A percentile compares a stretch with the other conserved stretches of the same genome.
These are phyloP conservation scores for Corydoras maculifer DNA, from an alignment of 2,113 vertebrate genomes.

Conservation along the genomic window DNA sequence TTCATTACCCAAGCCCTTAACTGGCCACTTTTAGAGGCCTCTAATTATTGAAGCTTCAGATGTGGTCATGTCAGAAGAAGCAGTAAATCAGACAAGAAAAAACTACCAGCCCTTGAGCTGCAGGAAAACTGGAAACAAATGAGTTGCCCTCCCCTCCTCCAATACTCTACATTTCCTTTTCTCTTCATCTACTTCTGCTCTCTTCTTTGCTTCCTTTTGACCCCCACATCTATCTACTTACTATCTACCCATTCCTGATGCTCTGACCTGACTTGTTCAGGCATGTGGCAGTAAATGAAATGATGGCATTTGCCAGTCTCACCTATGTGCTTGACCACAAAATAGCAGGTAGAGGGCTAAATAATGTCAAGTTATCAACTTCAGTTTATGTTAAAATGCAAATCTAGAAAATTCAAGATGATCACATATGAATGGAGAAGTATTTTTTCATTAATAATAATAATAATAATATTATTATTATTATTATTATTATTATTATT, in stretches of 20 bases:
- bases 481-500: too few relatives aligned
- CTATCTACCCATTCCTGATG: neutral
- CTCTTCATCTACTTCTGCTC: conserved; percentile 29
- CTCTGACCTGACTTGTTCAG: conserved; percentile 38
- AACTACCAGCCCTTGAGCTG: conserved; percentile 78
- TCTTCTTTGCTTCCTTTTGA: conserved; percentile 36
- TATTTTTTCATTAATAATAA: too few relatives aligned
- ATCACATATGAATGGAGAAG: too few relatives aligned
- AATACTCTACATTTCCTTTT: conserved; percentile 28
- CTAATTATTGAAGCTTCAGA: conserved; percentile 83
- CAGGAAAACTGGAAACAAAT: conserved; percentile 89
- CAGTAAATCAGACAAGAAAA: conserved; percentile 76
- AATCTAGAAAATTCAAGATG: too few relatives aligned
- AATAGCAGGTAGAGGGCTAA: too few relatives aligned
- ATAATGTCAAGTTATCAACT: too few relatives aligned
- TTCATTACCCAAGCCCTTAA: conserved; percentile 74
- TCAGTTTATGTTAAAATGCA: too few relatives aligned
- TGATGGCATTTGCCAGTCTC: neutral
- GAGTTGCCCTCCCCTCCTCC: conserved; percentile 56
- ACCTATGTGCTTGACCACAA: too few relatives aligned
- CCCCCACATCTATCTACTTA: conserved; percentile 35
- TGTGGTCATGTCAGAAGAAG: conserved; percentile 74
- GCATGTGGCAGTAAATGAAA: conserved; percentile 16
- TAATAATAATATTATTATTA: too few relatives aligned
- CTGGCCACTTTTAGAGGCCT: conserved; percentile 75